Base-by-base conservation (phyloP, 2,113 vertebrate genomes). In the Lamprologus speciosus region DNA sequence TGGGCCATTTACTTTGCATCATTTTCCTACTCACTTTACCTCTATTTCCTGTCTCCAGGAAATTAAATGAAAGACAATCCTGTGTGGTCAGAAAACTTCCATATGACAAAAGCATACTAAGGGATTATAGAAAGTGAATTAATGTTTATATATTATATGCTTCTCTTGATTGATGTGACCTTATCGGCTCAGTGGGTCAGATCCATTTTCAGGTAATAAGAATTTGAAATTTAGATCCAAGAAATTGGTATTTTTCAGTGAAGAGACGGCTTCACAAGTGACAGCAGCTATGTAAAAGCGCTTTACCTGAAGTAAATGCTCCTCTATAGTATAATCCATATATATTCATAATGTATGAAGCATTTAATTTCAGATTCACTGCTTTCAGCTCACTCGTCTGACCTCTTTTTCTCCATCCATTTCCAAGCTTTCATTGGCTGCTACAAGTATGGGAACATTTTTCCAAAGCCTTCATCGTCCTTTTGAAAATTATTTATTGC, bases 141-240 rank as follows among this genome's bases (percentile, higher is more conserved):
- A 68, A 84, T 47, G 17, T 33, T 54, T 28, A 40, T 57, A 58
- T 47, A 60, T 11, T 57, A 11, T 40, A 40, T n/a, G 47, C 53
- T 13, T 88, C 60, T 33, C 23, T 51, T 88, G 89, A 91, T 82
- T 82, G 80, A 63, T 54, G 21, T 84, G 68, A 86, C 91, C 89
- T 92, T 81, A 87, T 82, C 17, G 79, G 23, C 85, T 53, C 55
- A 78, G 58, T 4, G 5, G 84, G 75, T 93, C 37, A 58, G 82
- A 73, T 70, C 70, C 63, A 78, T 88, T 88, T 82, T 82, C 26
- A 28, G 33, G 58, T 54, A 65, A n/a, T 68, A 37, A 42, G 50
- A 90, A 91, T 84, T 80, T 85, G 8, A 90, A 91, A 92, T 91
- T 90, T 53, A 94, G 45, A 88, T 92, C 19, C 31, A 54, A 50